A percentile compares a stretch with the other conserved stretches of the same genome.
phyloP scores from a whole-genome alignment of 2,797 vertebrate species.

The Iguana delicatissima region DNA sequence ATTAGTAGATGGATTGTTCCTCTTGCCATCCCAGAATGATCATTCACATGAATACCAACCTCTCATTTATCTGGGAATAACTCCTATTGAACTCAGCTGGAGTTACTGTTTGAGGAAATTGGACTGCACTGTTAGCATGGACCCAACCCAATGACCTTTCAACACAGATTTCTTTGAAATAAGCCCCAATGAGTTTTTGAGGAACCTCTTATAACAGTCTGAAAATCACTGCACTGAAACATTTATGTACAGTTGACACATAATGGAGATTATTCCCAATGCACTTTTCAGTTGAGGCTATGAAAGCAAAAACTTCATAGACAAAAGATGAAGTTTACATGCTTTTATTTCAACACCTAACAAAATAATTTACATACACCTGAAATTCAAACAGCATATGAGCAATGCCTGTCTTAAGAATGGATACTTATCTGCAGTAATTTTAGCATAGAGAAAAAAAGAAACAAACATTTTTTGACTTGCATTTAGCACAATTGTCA shows the following conservation, averaged over 20 bases:
- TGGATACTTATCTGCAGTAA: constrained; percentile 43
- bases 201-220: too few species aligned
- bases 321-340: constrained; percentile 38
- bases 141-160: too few species aligned
- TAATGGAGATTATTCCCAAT: neutral
- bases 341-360: constrained; percentile 24
- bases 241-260: neutral
- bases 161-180: too few species aligned
- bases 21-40: too few species aligned
- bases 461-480: constrained; percentile 32
- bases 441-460: constrained; percentile 33
- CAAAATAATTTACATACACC: neutral
- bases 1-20: too few species aligned
- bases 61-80: too few species aligned
- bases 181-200: too few species aligned
- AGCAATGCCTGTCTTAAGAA: constrained; percentile 52
- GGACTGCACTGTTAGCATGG: too few species aligned
- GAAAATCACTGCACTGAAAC: too few species aligned
- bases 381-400: constrained; percentile 44
- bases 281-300: neutral
- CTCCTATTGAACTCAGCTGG: too few species aligned
- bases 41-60: too few species aligned
- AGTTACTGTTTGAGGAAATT: too few species aligned
- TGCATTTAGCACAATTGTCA: constrained; percentile 33
- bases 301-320: constrained; percentile 43